Conservation (phyloP, 1,140 invertebrate genomes). For the Tetragnatha versicolor region DNA sequence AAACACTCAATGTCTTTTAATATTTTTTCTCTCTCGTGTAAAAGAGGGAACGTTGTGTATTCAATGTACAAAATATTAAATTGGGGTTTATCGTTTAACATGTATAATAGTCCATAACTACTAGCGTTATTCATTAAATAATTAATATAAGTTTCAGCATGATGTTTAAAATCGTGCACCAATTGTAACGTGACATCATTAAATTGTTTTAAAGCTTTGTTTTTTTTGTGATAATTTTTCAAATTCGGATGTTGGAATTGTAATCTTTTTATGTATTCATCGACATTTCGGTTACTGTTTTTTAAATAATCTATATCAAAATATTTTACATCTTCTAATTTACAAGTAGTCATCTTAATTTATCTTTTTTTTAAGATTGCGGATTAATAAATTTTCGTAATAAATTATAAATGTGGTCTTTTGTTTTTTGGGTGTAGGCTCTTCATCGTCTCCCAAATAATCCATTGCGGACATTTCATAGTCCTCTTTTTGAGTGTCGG, state of each 20-base stretch:
- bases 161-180: not conserved
- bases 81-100: not conserved
- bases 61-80: conserved; percentile 15
- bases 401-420: not conserved
- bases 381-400: conserved; percentile 16
- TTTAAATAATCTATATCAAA: conserved; percentile 25
- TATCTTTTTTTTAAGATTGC: conserved; percentile 15
- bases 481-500: not conserved
- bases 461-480: not conserved
- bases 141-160: not conserved
- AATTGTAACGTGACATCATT: conserved; percentile 11
- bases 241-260: conserved; percentile 9
- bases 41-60: conserved; percentile 13
- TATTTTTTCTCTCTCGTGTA: conserved; percentile 6
- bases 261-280: not conserved
- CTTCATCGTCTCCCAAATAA: not conserved
- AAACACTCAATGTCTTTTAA: conserved; percentile 16
- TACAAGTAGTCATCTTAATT: conserved; percentile 7
- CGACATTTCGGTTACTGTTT: not conserved
- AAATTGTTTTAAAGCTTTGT: conserved; percentile 13
- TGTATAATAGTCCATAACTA: conserved; percentile 9
- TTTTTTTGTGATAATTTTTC: conserved; percentile 19
- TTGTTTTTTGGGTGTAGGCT: not conserved
- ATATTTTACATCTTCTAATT: not conserved
- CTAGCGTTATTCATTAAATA: not conserved